These are phyloP conservation scores for Hyperoplus lanceolatus DNA, from an alignment of 2,797 vertebrate species.

Conservation along the genomic window DNA sequence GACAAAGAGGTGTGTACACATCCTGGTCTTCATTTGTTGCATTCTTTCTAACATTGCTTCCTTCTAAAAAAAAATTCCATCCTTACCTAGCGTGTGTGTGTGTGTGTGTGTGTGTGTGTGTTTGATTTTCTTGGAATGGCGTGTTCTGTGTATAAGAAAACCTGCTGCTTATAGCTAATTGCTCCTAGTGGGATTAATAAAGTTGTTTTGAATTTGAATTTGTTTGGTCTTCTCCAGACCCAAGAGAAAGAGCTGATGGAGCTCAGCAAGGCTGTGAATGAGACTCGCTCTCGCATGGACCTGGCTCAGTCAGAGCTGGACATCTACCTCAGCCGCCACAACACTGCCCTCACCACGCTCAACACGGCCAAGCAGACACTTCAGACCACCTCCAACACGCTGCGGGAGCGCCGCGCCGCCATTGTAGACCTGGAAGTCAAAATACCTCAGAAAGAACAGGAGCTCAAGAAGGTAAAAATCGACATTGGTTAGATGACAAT, in stretches of 20 bases:
- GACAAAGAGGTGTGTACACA: conserved; percentile 91
- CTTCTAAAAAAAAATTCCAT: not conserved
- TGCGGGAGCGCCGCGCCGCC: conserved; percentile 88
- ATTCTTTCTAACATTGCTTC: not conserved
- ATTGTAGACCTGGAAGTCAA: conserved; percentile 88
- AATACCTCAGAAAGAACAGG: conserved; percentile 86
- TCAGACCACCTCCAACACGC: conserved; percentile 84
- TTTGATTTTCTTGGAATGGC: no score
- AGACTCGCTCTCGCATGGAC: conserved; percentile 92
- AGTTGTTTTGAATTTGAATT: no score
- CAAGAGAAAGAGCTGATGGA: conserved; percentile 94
- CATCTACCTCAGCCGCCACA: conserved; percentile 93
- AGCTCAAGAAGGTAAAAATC: conserved; percentile 88
- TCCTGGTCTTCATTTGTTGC: not conserved
- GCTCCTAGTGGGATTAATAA: no score
- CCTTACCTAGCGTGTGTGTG: no score
- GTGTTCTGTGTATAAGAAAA: no score
- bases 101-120: no score
- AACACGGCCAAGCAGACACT: conserved; percentile 89
- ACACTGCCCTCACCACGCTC: conserved; percentile 89
- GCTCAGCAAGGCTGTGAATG: conserved; percentile 91
- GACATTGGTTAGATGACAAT: not conserved
- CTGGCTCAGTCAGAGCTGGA: conserved; percentile 94
- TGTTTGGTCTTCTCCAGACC: conserved; percentile 69
- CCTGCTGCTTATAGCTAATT: no score